phyloP scores from a whole-genome alignment of 2,113 vertebrate species.

The Chaetodon auriga region DNA sequence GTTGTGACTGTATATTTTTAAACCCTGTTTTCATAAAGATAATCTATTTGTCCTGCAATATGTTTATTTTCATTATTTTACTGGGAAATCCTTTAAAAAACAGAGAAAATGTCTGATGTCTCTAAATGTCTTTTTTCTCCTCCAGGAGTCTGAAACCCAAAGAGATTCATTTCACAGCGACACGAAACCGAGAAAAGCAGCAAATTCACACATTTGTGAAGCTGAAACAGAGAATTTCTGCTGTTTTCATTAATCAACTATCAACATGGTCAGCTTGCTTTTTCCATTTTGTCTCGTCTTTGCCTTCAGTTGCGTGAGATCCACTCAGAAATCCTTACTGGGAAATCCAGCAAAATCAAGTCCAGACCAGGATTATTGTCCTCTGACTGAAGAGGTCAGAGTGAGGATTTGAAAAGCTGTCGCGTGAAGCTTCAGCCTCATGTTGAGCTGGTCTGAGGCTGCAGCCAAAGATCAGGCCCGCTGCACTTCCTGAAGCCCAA shows the following conservation, averaged over 20 bases:
- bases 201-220: background rate
- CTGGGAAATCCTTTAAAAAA: background rate
- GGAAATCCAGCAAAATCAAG: slow-evolving; percentile 8
- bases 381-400: background rate
- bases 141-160: background rate
- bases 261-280: background rate
- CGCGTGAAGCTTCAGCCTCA: background rate
- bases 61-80: background rate
- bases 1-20: slow-evolving; percentile 62
- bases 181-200: background rate
- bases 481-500: too few relatives aligned
- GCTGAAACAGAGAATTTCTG: background rate
- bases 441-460: too few relatives aligned
- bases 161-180: background rate
- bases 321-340: background rate
- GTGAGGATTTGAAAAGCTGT: slow-evolving; percentile 3
- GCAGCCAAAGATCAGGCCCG: background rate
- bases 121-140: too few relatives aligned
- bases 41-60: background rate
- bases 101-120: too few relatives aligned
- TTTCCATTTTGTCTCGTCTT: background rate
- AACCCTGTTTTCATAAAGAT: slow-evolving; percentile 5
- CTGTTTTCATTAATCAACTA: background rate
- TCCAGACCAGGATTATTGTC: slow-evolving; percentile 20
- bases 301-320: background rate